These are phyloP conservation scores for Mythimna loreyi DNA, from an alignment of 2,888 invertebrate species.

Conservation along the genomic window DNA sequence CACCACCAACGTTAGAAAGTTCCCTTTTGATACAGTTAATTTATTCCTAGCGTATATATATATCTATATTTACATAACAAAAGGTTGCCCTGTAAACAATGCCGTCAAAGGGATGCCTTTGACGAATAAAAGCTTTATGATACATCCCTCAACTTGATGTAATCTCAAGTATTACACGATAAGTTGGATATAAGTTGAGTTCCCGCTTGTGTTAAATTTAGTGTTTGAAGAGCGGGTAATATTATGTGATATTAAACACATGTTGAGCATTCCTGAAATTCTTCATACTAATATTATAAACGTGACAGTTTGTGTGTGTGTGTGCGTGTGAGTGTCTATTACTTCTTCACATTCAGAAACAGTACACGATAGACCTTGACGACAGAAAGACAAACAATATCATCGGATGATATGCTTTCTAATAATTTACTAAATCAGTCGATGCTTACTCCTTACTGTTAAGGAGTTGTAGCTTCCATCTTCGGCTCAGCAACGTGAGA, in stretches of 20 bases:
- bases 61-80: slow-evolving; percentile 74
- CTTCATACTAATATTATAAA: not conserved
- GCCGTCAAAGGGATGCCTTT: slow-evolving; percentile 72
- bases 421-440: too few relatives aligned
- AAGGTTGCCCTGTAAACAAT: slow-evolving; percentile 72
- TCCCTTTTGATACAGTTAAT: slow-evolving; percentile 68
- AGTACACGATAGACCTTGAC: too few relatives aligned
- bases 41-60: slow-evolving; percentile 65
- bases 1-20: slow-evolving; percentile 52
- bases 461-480: too few relatives aligned
- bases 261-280: slow-evolving; percentile 1
- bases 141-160: slow-evolving; percentile 64
- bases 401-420: too few relatives aligned
- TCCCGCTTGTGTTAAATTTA: slow-evolving; percentile 45
- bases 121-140: slow-evolving; percentile 63
- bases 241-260: slow-evolving; percentile 21
- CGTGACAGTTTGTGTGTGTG: too few relatives aligned
- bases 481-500: too few relatives aligned
- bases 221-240: slow-evolving; percentile 32
- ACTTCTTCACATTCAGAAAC: too few relatives aligned
- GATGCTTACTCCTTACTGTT: too few relatives aligned
- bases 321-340: too few relatives aligned
- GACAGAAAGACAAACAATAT: too few relatives aligned
- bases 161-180: slow-evolving; percentile 68
- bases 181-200: slow-evolving; percentile 52